Evolutionary conservation across 2,797 vertebrate genomes (phyloP).

Genomic region (Hapalemur alaotrensis): DNA sequence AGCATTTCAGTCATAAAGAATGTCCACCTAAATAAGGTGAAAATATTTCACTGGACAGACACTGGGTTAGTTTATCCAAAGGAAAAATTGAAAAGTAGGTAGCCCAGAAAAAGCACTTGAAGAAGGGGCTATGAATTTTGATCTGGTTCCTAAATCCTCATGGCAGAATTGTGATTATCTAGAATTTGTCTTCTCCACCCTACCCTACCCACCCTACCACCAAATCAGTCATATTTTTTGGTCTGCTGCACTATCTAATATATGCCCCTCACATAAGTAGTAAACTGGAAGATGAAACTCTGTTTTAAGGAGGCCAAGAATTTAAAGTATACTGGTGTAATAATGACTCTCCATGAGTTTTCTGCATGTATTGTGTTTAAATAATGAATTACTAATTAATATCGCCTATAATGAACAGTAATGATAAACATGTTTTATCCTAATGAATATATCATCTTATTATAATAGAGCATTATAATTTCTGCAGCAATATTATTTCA

Average conservation of each 20-base stretch:
- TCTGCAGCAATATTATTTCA: slow-evolving; percentile 31
- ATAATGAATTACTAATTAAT: background rate
- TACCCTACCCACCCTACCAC: fast-evolving
- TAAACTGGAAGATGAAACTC: background rate
- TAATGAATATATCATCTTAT: background rate
- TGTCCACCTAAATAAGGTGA: background rate
- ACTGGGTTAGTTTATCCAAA: background rate
- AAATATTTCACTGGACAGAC: background rate
- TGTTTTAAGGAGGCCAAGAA: background rate
- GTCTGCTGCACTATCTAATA: background rate
- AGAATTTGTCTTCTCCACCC: background rate
- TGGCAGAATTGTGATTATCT: background rate
- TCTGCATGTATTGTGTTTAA: background rate
- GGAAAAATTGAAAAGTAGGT: background rate
- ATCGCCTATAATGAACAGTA: background rate
- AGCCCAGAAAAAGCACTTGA: background rate
- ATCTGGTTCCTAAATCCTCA: background rate
- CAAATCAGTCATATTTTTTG: background rate
- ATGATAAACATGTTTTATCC: slow-evolving; percentile 13
- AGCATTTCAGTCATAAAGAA: background rate
- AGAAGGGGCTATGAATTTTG: background rate
- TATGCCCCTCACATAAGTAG: background rate
- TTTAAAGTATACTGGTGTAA: background rate
- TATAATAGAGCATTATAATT: background rate
- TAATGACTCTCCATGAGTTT: background rate